These are phyloP conservation scores for Penaeus japonicus DNA, from an alignment of 1,140 invertebrate species.

Conservation along the genomic window DNA sequence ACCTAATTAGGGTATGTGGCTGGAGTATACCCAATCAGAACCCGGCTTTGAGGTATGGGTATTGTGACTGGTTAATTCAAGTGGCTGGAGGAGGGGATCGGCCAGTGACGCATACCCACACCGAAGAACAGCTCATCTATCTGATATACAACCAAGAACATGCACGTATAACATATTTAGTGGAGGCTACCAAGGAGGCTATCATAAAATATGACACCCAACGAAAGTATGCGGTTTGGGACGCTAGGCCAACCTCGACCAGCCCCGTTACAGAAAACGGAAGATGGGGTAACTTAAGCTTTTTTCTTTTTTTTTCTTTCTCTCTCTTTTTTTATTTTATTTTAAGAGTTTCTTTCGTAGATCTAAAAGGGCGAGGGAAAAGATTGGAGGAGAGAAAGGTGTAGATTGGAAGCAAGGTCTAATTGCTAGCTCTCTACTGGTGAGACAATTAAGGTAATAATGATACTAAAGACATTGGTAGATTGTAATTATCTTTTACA, in stretches of 20 bases:
- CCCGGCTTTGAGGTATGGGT: conserved; percentile 37
- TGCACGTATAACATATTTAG: conserved; percentile 15
- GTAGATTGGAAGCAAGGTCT: not conserved
- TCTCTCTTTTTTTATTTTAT: too few relatives aligned
- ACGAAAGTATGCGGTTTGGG: conserved; percentile 15
- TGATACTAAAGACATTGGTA: too few relatives aligned
- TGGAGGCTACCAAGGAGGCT: not conserved
- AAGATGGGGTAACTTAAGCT: not conserved
- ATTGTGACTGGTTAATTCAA: conserved; percentile 47
- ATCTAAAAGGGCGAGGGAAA: not conserved
- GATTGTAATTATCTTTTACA: too few relatives aligned
- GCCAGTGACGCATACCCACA: conserved; percentile 43
- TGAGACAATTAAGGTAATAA: too few relatives aligned
- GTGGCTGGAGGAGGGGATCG: conserved; percentile 47
- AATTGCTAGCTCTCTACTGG: too few relatives aligned
- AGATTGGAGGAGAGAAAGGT: not conserved
- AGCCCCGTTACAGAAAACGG: conserved; percentile 25
- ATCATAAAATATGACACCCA: conserved; percentile 7
- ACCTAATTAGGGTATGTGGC: conserved; percentile 54
- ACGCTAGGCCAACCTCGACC: conserved; percentile 45
- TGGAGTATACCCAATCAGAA: conserved; percentile 52
- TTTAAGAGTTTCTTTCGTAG: too few relatives aligned
- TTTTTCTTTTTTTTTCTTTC: not conserved
- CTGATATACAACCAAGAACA: conserved; percentile 41
- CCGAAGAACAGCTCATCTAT: conserved; percentile 3